A percentile compares a stretch with the other conserved stretches of the same genome.
These are phyloP conservation scores for Cecropterus lyciades DNA, from an alignment of 1,140 invertebrate species.

Conservation along the genomic window DNA sequence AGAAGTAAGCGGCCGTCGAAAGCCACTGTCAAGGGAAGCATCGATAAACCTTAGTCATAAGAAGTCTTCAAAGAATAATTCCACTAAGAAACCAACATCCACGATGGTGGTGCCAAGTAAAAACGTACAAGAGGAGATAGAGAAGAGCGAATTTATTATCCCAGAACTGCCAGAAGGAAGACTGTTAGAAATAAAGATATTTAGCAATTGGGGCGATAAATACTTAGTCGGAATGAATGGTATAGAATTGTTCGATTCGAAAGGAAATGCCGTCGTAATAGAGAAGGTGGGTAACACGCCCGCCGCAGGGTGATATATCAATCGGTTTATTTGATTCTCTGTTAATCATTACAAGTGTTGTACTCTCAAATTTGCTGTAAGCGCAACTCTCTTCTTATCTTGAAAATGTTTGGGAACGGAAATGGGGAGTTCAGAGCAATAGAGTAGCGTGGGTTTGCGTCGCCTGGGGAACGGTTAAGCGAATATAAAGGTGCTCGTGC, in stretches of 20 bases:
- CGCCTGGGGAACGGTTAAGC: too few species aligned
- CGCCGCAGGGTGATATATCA: too few species aligned
- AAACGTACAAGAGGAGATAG: constrained; percentile 48
- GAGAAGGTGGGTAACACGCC: constrained; percentile 77
- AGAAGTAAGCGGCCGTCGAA: constrained; percentile 41
- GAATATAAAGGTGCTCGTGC: too few species aligned
- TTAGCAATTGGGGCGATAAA: constrained; percentile 93
- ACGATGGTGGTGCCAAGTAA: constrained; percentile 46
- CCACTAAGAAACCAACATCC: constrained; percentile 52
- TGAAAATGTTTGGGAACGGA: too few species aligned
- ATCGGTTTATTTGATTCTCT: too few species aligned
- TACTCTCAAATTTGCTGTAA: too few species aligned
- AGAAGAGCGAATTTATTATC: constrained; percentile 83
- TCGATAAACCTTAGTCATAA: constrained; percentile 38
- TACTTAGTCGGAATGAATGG: constrained; percentile 92
- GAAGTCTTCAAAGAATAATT: constrained; percentile 33
- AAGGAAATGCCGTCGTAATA: constrained; percentile 85
- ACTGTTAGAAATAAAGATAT: constrained; percentile 88
- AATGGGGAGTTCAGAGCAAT: too few species aligned
- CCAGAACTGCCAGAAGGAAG: constrained; percentile 90
- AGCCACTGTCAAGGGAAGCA: constrained; percentile 42
- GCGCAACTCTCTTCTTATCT: too few species aligned
- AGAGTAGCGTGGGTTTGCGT: too few species aligned
- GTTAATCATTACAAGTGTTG: too few species aligned
- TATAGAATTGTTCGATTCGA: constrained; percentile 90